Percentiles rank a stretch among this genome's conserved stretches.
phyloP scores from a whole-genome alignment of 2,113 vertebrate species.

The Camarhynchus parvulus region DNA sequence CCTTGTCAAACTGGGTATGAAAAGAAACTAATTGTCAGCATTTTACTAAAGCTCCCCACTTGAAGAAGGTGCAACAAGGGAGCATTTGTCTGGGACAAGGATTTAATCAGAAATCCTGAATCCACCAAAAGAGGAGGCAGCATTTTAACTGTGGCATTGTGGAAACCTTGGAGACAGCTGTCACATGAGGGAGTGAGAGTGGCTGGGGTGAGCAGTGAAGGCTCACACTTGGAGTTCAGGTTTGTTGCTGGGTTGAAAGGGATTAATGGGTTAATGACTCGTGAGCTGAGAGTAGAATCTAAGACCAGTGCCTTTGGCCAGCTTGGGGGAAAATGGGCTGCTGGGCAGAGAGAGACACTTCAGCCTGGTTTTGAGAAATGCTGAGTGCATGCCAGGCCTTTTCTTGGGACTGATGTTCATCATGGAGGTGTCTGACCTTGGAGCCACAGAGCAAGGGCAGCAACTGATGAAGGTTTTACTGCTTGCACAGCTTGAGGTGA shows the following conservation, averaged over 20 bases:
- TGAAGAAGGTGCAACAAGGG: not conserved
- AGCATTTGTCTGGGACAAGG: not conserved
- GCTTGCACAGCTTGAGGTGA: not conserved
- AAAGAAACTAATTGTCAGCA: not conserved
- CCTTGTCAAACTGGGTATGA: not conserved
- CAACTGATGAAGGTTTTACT: not conserved
- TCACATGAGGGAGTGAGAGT: rapidly evolving
- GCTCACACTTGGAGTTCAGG: not conserved
- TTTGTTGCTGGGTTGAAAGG: not conserved
- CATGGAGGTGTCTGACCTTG: not conserved
- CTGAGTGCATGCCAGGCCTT: not conserved
- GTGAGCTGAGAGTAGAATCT: not conserved
- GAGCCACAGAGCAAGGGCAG: rapidly evolving
- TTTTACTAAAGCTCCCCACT: not conserved
- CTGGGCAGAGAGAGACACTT: not conserved
- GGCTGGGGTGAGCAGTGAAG: not conserved
- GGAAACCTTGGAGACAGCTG: constrained; percentile 31
- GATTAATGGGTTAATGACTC: not conserved
- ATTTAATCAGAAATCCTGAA: constrained; percentile 15
- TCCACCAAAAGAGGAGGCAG: not conserved
- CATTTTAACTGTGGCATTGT: not conserved
- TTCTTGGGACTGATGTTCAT: not conserved
- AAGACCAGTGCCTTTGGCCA: not conserved
- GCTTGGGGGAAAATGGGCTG: not conserved
- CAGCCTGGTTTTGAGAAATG: not conserved